Percentiles rank a stretch among this genome's conserved stretches.
Evolutionary conservation across 1,140 invertebrate genomes (phyloP).

Genomic region (Spodoptera frugiperda): DNA sequence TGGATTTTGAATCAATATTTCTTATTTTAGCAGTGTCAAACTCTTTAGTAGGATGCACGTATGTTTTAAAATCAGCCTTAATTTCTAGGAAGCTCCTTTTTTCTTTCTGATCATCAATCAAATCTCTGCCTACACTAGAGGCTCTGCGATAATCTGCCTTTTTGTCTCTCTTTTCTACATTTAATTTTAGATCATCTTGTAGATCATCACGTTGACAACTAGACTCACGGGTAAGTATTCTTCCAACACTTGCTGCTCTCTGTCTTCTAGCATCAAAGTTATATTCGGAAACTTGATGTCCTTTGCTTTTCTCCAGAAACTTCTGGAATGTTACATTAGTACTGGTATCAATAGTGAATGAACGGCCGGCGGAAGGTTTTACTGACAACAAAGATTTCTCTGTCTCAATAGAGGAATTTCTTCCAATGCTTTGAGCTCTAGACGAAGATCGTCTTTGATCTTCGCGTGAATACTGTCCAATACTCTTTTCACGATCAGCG

Average conservation of each 20-base stretch:
- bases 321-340: slow-evolving; percentile 71
- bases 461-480: slow-evolving; percentile 4
- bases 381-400: slow-evolving; percentile 60
- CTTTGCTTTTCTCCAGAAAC: slow-evolving; percentile 45
- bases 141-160: slow-evolving; percentile 66
- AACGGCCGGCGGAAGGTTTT: slow-evolving; percentile 60
- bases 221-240: slow-evolving; percentile 57
- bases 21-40: slow-evolving; percentile 29
- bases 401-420: slow-evolving; percentile 35
- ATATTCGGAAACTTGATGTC: slow-evolving; percentile 36
- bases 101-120: slow-evolving; percentile 39
- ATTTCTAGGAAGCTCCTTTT: slow-evolving; percentile 69
- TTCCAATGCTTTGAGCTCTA: slow-evolving; percentile 48
- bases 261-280: slow-evolving; percentile 68
- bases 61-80: slow-evolving; percentile 74
- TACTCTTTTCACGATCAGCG: slow-evolving; percentile 3
- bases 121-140: slow-evolving; percentile 74
- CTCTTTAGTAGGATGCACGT: slow-evolving; percentile 54
- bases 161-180: neutral
- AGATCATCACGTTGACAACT: slow-evolving; percentile 43
- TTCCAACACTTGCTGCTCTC: slow-evolving; percentile 74
- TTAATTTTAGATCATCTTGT: slow-evolving; percentile 30
- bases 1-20: slow-evolving; percentile 26
- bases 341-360: slow-evolving; percentile 75
- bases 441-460: neutral